Evolutionary conservation across 2,888 invertebrate genomes (phyloP), one percentile per base, ranked within the genome.

Genomic region (Philereme vetulata): DNA sequence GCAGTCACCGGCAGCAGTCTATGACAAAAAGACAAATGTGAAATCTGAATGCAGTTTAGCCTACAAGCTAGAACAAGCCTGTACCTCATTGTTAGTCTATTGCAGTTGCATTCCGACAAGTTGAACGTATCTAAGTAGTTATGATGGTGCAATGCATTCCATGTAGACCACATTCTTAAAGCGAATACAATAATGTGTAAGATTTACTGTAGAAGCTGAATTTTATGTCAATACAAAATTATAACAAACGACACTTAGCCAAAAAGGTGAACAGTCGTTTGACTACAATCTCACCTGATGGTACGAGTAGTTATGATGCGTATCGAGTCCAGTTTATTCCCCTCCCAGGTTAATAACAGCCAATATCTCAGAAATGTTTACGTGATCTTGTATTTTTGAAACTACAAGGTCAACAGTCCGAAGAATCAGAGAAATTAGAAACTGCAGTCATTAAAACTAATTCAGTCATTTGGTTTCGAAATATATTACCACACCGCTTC

Each of bases 21-120:
- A 46, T 43, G 34, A 38, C 36, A 48, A 34, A 35, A 11, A 57
- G 53, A 62, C 54, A 47, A 53, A 57, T 53, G 43, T 57, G 62
- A 57, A 62, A 62, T 53, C 53, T 54, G 50, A 49, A 57, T 47
- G 38, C 33, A 35, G 50, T 50, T 43, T 42, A 57, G 35, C 48
- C 36, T 49, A 59, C 59, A 54, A 48, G 40, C 49, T 46, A 46
- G 4, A 51, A 47, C 38, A 56, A 42, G 60, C 51, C 32, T 46
- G 43, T 9, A 34, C 52, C 52, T 58, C 62, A 57, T 62, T 62
- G 62, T 62, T 54, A 62, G 57, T 46, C 58, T 4, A 46, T 52
- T 43, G 43, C 11, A 35, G 47, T 50, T 35, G 49, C 53, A 59
- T 59, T 49, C 59, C 58, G 52, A 58, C 51, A 43, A 35, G 36